phyloP scores from a whole-genome alignment of 2,888 invertebrate genomes.

The Apocheima hispidaria region DNA sequence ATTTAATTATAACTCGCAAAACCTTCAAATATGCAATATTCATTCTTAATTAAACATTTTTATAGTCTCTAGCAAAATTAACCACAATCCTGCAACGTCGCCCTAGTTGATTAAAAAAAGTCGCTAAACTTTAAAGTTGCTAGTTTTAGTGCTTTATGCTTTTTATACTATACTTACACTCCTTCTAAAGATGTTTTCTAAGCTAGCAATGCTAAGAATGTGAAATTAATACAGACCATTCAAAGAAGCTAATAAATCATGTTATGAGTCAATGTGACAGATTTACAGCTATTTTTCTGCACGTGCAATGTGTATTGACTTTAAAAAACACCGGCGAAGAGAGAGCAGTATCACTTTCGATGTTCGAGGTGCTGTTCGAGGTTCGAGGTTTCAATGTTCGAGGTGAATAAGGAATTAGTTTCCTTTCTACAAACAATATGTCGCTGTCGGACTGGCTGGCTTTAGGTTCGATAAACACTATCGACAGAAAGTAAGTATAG shows the following conservation, averaged over 20 bases:
- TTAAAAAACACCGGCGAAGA: slow-evolving; percentile 37
- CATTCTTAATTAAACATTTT: slow-evolving; percentile 50
- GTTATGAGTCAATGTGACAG: slow-evolving; percentile 24
- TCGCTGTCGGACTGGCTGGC: slow-evolving; percentile 45
- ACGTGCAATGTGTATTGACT: slow-evolving; percentile 24
- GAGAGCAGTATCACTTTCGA: slow-evolving; percentile 60
- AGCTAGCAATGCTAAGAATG: neutral
- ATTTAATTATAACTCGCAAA: slow-evolving; percentile 61
- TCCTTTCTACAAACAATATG: slow-evolving; percentile 72
- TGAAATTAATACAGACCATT: slow-evolving; percentile 1
- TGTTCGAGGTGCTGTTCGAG: slow-evolving; percentile 52
- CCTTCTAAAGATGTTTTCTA: neutral
- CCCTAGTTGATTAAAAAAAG: slow-evolving; percentile 7
- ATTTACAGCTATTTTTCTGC: slow-evolving; percentile 24
- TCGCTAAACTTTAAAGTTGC: neutral
- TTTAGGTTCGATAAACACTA: slow-evolving; percentile 12
- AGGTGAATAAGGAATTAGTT: slow-evolving; percentile 73
- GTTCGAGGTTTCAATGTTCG: too few species aligned
- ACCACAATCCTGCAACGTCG: neutral
- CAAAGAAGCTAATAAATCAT: slow-evolving; percentile 21
- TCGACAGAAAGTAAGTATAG: slow-evolving; percentile 11
- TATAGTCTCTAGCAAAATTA: slow-evolving; percentile 24
- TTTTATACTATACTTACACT: neutral
- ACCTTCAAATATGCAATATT: slow-evolving; percentile 63
- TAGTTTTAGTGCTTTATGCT: neutral